phyloP scores from a whole-genome alignment of 2,113 vertebrate species.

The Phodopus roborovskii region DNA sequence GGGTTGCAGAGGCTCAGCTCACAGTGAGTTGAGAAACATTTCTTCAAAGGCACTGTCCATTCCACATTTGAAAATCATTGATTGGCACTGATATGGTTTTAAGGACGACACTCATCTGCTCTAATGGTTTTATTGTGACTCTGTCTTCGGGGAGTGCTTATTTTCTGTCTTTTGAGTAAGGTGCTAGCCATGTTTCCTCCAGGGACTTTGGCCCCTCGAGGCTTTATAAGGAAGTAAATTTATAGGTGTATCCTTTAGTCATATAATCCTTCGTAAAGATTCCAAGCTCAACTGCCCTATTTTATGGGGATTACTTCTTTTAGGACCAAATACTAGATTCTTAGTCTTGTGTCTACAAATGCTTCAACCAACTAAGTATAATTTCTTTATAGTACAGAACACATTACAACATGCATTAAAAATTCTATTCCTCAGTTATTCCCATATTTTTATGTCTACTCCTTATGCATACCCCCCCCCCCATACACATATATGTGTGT shows the following conservation, averaged over 20 bases:
- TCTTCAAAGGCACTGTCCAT: background rate
- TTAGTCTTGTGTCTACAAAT: background rate
- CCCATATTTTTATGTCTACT: background rate
- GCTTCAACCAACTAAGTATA: background rate
- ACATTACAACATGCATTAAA: background rate
- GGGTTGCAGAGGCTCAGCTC: background rate
- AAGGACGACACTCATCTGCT: background rate
- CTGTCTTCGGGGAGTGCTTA: background rate
- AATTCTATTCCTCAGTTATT: constrained; percentile 5
- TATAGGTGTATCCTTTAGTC: background rate
- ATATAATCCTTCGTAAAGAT: background rate
- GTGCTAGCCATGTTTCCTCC: background rate
- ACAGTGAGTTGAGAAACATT: background rate
- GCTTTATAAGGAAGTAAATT: constrained; percentile 32
- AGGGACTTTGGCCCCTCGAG: background rate
- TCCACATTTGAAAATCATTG: background rate
- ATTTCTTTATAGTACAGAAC: constrained; percentile 1
- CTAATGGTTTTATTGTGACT: background rate
- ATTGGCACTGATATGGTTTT: background rate
- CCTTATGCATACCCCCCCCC: too few relatives aligned
- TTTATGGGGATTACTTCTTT: background rate
- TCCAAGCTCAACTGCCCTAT: background rate
- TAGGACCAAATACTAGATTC: constrained; percentile 8
- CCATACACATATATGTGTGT: too few relatives aligned
- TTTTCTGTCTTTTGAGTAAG: background rate